These are phyloP conservation scores for Odocoileus virginianus DNA, from an alignment of 2,113 vertebrate genomes.

Conservation along the genomic window DNA sequence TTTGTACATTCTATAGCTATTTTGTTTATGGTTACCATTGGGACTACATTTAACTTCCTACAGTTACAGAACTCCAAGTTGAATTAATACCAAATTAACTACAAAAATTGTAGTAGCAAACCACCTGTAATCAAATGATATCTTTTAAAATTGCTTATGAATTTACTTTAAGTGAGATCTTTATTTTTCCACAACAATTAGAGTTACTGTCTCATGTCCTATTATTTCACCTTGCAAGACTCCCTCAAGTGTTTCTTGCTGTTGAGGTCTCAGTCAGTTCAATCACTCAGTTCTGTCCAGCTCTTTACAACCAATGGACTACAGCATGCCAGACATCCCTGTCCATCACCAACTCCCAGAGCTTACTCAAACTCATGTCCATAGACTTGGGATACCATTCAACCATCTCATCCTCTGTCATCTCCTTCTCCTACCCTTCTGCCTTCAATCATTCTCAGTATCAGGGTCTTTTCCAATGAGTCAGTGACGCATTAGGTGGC, in stretches of 20 bases:
- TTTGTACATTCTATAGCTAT: neutral
- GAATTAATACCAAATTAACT: neutral
- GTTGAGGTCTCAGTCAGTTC: neutral
- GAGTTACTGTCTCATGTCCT: neutral
- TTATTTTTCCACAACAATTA: neutral
- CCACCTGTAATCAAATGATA: neutral
- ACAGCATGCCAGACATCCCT: neutral
- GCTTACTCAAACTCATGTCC: neutral
- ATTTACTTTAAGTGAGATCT: neutral
- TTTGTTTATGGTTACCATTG: neutral
- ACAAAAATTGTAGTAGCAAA: neutral
- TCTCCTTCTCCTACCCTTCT: neutral
- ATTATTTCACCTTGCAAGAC: neutral
- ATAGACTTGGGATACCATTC: rapidly evolving
- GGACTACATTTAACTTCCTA: neutral
- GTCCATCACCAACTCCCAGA: neutral
- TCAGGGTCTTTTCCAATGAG: neutral
- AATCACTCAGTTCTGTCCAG: neutral
- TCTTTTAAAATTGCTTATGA: neutral
- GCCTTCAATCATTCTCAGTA: neutral
- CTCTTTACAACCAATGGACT: neutral
- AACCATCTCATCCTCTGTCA: neutral
- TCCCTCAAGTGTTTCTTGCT: neutral
- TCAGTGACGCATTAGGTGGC: neutral
- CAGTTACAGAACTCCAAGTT: neutral